A percentile compares a stretch with the other conserved stretches of the same genome.
phyloP scores from a whole-genome alignment of 2,113 vertebrate genomes.

The Phoenicopterus ruber region DNA sequence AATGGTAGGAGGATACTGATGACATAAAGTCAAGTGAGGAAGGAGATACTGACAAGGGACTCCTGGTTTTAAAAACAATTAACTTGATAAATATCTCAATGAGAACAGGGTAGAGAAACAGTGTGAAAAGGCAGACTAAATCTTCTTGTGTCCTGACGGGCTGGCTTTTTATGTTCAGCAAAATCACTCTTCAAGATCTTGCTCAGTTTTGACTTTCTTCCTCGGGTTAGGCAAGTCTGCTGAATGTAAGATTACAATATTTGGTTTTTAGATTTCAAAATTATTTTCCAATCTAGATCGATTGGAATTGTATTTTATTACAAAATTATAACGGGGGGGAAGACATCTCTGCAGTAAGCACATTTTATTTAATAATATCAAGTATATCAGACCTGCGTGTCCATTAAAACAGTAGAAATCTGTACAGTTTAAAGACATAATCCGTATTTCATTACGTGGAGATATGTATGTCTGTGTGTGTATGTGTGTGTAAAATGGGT shows the following conservation, averaged over 20 bases:
- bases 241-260: neutral
- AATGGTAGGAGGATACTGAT: neutral
- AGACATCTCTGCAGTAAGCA: neutral
- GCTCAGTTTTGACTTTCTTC: neutral
- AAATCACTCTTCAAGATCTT: neutral
- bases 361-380: neutral
- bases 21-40: neutral
- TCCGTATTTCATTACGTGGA: neutral
- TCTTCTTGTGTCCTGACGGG: neutral
- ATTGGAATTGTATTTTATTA: neutral
- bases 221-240: neutral
- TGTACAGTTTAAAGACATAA: neutral
- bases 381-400: neutral
- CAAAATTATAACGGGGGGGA: neutral
- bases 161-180: neutral
- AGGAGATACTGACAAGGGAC: neutral
- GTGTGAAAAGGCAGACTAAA: neutral
- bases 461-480: neutral
- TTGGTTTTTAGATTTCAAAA: neutral
- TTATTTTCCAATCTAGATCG: neutral
- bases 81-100: neutral
- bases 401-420: neutral
- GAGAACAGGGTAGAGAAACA: neutral
- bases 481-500: neutral
- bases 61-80: conserved; percentile 12